phyloP scores from a whole-genome alignment of 2,888 invertebrate species.

The Agonopterix alstromeriana region DNA sequence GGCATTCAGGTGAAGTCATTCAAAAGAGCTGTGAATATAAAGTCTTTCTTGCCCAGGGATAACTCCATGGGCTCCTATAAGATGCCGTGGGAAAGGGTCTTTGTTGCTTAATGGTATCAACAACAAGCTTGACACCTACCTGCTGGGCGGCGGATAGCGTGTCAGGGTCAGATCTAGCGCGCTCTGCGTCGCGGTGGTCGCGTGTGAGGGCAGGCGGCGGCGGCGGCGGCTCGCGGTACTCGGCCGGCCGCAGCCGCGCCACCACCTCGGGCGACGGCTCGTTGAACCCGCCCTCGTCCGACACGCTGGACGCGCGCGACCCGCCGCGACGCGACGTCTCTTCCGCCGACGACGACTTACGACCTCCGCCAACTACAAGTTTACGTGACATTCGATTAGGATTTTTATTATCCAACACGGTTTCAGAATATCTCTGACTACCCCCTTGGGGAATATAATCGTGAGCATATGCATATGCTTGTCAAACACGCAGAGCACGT shows the following conservation, averaged over 20 bases:
- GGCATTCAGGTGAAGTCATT: too few species aligned
- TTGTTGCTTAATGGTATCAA: too few species aligned
- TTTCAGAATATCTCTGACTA: too few species aligned
- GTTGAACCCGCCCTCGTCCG: conserved; percentile 84
- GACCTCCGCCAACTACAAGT: conserved; percentile 9
- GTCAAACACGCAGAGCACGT: too few species aligned
- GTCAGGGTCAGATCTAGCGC: conserved; percentile 62
- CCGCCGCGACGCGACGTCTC: conserved; percentile 62
- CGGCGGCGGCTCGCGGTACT: conserved; percentile 52
- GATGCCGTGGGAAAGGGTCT: too few species aligned
- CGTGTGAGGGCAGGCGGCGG: conserved; percentile 41
- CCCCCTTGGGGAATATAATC: too few species aligned
- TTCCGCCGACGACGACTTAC: conserved; percentile 72
- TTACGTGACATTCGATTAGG: neutral
- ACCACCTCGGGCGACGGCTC: conserved; percentile 84
- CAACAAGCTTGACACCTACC: conserved; percentile 25
- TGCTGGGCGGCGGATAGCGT: conserved; percentile 67
- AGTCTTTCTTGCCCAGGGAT: too few species aligned
- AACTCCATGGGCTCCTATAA: too few species aligned
- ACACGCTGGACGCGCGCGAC: conserved; percentile 78
- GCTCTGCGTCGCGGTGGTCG: conserved; percentile 54
- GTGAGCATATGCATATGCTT: too few species aligned
- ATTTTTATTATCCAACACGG: too few species aligned
- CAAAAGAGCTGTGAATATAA: too few species aligned
- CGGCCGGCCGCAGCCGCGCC: conserved; percentile 73